These are phyloP conservation scores for Holacanthus passer DNA, from an alignment of 2,113 vertebrate species.

Conservation along the genomic window DNA sequence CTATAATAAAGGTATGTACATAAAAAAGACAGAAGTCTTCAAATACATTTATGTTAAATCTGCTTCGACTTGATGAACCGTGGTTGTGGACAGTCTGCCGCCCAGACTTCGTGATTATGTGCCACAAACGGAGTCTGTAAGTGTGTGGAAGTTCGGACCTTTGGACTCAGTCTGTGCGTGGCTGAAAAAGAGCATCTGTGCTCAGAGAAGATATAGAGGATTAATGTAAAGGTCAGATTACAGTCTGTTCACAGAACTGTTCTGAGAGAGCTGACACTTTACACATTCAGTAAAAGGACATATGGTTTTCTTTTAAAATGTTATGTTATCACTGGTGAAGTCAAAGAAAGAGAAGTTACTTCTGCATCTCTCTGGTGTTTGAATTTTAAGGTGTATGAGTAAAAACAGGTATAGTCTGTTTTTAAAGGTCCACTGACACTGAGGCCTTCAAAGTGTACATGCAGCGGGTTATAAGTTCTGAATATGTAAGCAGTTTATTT, in stretches of 20 bases:
- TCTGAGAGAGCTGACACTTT: too few species aligned
- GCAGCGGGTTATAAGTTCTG: not conserved
- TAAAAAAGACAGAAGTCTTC: not conserved
- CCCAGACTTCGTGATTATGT: not conserved
- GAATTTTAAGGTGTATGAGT: too few species aligned
- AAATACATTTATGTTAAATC: not conserved
- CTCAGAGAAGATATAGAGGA: not conserved
- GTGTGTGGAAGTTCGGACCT: not conserved
- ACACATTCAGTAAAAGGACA: too few species aligned
- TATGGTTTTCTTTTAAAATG: too few species aligned
- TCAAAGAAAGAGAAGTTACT: too few species aligned
- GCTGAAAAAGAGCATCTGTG: conserved; percentile 38
- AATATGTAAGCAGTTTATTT: not conserved
- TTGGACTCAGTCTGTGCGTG: conserved; percentile 9
- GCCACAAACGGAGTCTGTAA: not conserved
- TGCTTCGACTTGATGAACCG: not conserved
- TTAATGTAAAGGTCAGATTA: conserved; percentile 1
- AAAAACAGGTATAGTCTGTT: too few species aligned
- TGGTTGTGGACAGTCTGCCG: not conserved
- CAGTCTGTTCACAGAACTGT: conserved; percentile 9
- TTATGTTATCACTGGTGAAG: too few species aligned
- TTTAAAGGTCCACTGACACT: too few species aligned
- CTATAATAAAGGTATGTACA: not conserved
- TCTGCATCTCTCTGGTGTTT: too few species aligned
- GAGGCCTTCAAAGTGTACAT: too few species aligned